Percentiles rank a stretch among this genome's conserved stretches.
Evolutionary conservation across 1,140 invertebrate species (phyloP).

Genomic region (Drosophila nannoptera): DNA sequence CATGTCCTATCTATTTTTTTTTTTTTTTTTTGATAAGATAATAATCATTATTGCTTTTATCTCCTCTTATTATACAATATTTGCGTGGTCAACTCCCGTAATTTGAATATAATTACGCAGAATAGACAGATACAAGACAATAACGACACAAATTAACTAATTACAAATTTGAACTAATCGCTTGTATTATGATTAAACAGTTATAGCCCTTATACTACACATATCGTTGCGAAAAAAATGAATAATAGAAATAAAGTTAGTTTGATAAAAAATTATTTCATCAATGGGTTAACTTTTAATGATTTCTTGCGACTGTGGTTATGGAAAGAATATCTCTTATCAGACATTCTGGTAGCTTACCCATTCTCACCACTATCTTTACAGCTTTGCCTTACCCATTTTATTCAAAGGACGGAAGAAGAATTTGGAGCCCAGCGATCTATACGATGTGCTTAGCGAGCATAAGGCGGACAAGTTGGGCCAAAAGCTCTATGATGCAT

Average conservation of each 20-base stretch:
- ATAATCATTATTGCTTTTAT: constrained; percentile 22
- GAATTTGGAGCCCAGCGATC: constrained; percentile 81
- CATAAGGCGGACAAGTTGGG: constrained; percentile 79
- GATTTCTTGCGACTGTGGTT: too few species aligned
- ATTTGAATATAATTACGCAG: not conserved
- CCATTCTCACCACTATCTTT: constrained; percentile 17
- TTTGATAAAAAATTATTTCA: too few species aligned
- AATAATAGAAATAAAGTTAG: not conserved
- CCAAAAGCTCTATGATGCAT: constrained; percentile 48
- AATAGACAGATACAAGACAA: too few species aligned
- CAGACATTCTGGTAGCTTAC: not conserved
- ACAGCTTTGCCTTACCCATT: constrained; percentile 80
- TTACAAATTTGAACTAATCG: too few species aligned
- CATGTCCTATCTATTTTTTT: constrained; percentile 26
- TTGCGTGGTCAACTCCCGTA: not conserved
- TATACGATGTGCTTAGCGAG: constrained; percentile 81
- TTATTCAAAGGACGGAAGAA: constrained; percentile 80
- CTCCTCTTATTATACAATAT: constrained; percentile 31
- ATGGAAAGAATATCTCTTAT: not conserved
- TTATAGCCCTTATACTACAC: too few species aligned
- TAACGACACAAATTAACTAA: too few species aligned
- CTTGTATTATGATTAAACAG: too few species aligned
- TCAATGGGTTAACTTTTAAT: too few species aligned
- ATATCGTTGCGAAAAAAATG: not conserved
- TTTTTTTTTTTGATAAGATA: constrained; percentile 32